Evolutionary conservation across 1,140 invertebrate species (phyloP).

Genomic region (Halyomorpha halys): DNA sequence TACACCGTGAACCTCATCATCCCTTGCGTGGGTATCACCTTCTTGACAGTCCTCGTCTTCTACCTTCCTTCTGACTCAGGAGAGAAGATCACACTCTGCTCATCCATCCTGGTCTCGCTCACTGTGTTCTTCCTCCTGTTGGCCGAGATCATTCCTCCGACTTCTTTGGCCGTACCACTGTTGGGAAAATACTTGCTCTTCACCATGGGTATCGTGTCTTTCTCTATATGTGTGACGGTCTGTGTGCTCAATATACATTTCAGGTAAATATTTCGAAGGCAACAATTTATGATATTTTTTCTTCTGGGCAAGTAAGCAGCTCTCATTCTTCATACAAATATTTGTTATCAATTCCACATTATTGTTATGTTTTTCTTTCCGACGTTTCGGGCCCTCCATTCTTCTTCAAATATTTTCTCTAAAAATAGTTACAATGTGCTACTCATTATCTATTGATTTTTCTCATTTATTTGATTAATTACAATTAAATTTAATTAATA

Average conservation of each 20-base stretch:
- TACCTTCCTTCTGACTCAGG: conserved; percentile 92
- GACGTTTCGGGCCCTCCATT: no score
- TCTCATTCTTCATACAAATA: no score
- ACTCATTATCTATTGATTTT: no score
- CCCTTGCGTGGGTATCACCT: conserved; percentile 82
- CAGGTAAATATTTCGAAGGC: conserved; percentile 61
- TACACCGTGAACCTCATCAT: conserved; percentile 87
- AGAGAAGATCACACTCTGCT: conserved; percentile 89
- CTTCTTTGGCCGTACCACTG: conserved; percentile 91
- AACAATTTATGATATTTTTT: no score
- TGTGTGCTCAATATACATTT: conserved; percentile 96
- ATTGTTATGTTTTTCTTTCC: no score
- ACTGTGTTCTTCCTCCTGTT: conserved; percentile 97
- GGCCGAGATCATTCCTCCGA: conserved; percentile 95
- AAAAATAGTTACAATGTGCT: no score
- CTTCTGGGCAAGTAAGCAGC: no score
- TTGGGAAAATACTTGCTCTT: conserved; percentile 93
- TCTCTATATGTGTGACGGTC: conserved; percentile 94
- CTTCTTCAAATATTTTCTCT: no score
- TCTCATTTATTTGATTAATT: no score
- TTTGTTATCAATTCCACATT: no score
- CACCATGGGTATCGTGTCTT: conserved; percentile 94
- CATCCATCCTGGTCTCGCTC: conserved; percentile 93
- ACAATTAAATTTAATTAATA: no score
- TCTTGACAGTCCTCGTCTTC: conserved; percentile 89